Base-by-base conservation (phyloP, 2,113 vertebrate species). In the Petaurus breviceps region DNA sequence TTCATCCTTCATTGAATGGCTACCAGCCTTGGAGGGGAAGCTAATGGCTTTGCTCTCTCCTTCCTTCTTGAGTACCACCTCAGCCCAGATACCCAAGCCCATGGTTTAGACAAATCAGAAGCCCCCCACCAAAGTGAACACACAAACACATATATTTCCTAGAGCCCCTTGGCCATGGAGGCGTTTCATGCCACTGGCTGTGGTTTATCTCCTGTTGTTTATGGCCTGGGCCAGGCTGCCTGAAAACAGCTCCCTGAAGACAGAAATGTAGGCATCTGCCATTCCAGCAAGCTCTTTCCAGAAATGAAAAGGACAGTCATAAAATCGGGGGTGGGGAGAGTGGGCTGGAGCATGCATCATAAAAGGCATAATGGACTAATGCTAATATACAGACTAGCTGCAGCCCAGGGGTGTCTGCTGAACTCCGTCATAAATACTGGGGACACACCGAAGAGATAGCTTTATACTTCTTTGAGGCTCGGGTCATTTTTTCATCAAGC, bases 261-360 rank as follows among this genome's bases (percentile, higher is more conserved):
- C 54, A 92, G 92, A 68, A 95, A 97, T 0, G 68, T 5, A 93
- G 96, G 96, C 94, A 92, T 96, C 97, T 98, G 98, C 97, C 97
- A 26, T 61, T 49, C 97, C 97, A 0, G 3, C 96, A 92, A 51
- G 96, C 97, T 95, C 93, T 8, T 97, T 94, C 92, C 98, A 98
- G 98, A 97, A 95, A 98, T 37, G 97, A 97, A 96, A 98, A 97
- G 97, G 96, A 97, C 96, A 97, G 96, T 96, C 92, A 77, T 95
- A 97, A 97, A 98, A 95, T 92, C 43, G 52, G 95, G 37, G 43
- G 46, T 43, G 92, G 94, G 94, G 89, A 95, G 22, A 89, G 0
- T 53, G 53, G 93, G 68, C 93, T 93, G 95, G 90, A 94, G 93
- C 12, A 26, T 57, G 97, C 95, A 96, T 94, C 98, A 61, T 47